Evolutionary conservation across 1,140 invertebrate genomes (phyloP), one percentile per base, ranked within the genome.

Genomic region (Oncopeltus fasciatus): DNA sequence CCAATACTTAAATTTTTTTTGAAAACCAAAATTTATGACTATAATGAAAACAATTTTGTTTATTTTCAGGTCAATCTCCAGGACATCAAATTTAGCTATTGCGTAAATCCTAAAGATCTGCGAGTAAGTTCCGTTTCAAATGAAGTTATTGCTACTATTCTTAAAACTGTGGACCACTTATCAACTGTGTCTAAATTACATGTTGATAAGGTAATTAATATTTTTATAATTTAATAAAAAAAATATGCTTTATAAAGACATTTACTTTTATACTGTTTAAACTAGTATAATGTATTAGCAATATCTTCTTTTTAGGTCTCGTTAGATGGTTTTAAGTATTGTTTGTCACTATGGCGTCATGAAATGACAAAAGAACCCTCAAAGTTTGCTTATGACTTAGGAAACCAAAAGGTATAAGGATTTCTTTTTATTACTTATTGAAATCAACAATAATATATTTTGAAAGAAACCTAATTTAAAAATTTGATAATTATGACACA

Each of bases 31-130:
- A n/a, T n/a, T n/a, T n/a, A n/a, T n/a, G n/a, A n/a, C n/a, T n/a
- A n/a, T n/a, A n/a, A n/a, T 38, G 31, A 38, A 38, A 38, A 38
- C 14, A 8, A 38, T 38, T 38, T 8, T 38, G 14, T 38, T 38
- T 21, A 51, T 63, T 53, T 64, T 12, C 66, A 76, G 67, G 81
- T 89, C 14, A 77, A 89, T 73, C 27, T 87, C 1, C 79, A 81
- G 68, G 77, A 82, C 29, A 67, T 96, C 0, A 83, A 83, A 58
- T 79, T 89, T 62, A 92, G 83, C 72, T 95, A 90, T 72, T 81
- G 91, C 69, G 80, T 87, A 67, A 79, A 80, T 61, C 80, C 81
- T 2, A 77, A 80, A 18, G 87, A 88, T 73, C 65, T 80, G 0
- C 76, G 79, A 57, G 75, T 84, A 2, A 90, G 88, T 70, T 80